Evolutionary conservation across 2,113 vertebrate genomes (phyloP), one percentile per base, ranked within the genome.

Genomic region (Phoenicopterus ruber): DNA sequence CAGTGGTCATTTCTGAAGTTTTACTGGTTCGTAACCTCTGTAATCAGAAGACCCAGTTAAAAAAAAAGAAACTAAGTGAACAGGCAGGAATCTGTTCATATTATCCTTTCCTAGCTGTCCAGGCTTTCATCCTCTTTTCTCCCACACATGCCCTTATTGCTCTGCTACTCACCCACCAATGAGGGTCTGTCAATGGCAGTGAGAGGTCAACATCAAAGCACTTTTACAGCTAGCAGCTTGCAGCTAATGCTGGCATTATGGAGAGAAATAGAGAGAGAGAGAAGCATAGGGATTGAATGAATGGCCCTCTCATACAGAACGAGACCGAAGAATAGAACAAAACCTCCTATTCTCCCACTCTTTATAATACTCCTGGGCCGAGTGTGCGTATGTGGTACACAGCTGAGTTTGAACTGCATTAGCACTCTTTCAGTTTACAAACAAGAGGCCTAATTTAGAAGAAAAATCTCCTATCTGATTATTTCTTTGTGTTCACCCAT

Each of bases 391-490:
- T 96, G 97, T 85, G 93, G 95, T 82, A 96, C 96, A 93, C 90
- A 97, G 97, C 98, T 97, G 97, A 96, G 95, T 98, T 95, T 98
- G 98, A 97, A 97, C 97, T 96, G 94, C 98, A 97, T 98, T 98
- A 98, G 97, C 91, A 94, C 98, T 98, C 99, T 99, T 99, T 99
- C 98, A 98, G 99, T 99, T 99, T 99, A 99, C 99, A 99, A 98
- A 99, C 98, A 99, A 99, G 99, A 98, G 98, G 98, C 98, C 98
- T 99, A 99, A 99, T 99, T 99, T 99, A 99, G 98, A 97, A 98
- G 97, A 98, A 98, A 98, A 98, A 97, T 97, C 97, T 98, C 97
- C 97, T 96, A 97, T 98, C 97, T 98, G 97, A 97, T 98, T 97
- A 97, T 98, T 98, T 98, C 98, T 98, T 98, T 98, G 97, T 98